phyloP scores from a whole-genome alignment of 1,140 invertebrate species.

The Delia radicum region DNA sequence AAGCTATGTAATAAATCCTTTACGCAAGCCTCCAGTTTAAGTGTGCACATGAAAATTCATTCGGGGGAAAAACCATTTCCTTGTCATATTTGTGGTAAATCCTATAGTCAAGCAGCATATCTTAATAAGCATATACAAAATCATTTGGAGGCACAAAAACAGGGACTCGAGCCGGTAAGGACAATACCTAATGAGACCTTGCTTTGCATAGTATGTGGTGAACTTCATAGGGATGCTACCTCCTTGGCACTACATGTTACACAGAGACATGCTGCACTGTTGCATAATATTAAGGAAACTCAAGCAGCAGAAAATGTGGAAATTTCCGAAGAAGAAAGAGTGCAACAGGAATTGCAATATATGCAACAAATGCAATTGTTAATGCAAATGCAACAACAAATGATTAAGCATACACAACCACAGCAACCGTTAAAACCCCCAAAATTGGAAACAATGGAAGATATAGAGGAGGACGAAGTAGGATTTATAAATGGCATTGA shows the following conservation, averaged over 20 bases:
- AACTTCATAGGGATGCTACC: slow-evolving; percentile 44
- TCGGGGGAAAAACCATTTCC: slow-evolving; percentile 53
- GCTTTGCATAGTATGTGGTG: slow-evolving; percentile 49
- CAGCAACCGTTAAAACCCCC: not conserved
- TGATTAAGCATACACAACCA: not conserved
- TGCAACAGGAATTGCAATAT: slow-evolving; percentile 40
- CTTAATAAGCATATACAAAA: slow-evolving; percentile 52
- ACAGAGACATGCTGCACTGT: slow-evolving; percentile 42
- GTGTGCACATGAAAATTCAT: slow-evolving; percentile 67
- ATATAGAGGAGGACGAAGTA: slow-evolving; percentile 28
- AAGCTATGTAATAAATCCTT: slow-evolving; percentile 65
- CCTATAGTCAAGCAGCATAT: slow-evolving; percentile 55
- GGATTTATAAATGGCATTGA: slow-evolving; percentile 36
- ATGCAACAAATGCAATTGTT: slow-evolving; percentile 43
- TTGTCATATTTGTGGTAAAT: slow-evolving; percentile 50
- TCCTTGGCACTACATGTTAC: slow-evolving; percentile 47
- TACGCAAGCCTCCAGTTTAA: slow-evolving; percentile 62
- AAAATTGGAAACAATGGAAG: not conserved
- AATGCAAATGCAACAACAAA: slow-evolving; percentile 28
- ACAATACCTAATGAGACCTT: slow-evolving; percentile 35
- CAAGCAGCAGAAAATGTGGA: slow-evolving; percentile 26
- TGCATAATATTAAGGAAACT: slow-evolving; percentile 42
- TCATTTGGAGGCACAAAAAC: slow-evolving; percentile 35
- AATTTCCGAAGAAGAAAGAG: slow-evolving; percentile 33
- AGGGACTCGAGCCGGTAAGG: not conserved